These are phyloP conservation scores for Choreutis nemorana DNA, from an alignment of 2,888 invertebrate genomes.

Conservation along the genomic window DNA sequence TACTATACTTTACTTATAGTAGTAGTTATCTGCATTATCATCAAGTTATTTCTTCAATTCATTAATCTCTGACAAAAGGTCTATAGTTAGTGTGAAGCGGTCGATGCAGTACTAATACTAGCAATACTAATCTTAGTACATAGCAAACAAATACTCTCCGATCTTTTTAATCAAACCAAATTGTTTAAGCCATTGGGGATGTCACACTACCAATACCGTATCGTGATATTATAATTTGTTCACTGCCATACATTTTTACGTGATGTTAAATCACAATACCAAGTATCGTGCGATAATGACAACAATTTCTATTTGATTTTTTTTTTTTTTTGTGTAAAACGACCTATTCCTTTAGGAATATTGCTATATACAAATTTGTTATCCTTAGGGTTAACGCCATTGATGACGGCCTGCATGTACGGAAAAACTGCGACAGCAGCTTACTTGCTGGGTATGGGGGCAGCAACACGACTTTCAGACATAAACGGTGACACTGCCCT, in stretches of 20 bases:
- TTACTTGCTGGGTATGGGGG: slow-evolving; percentile 89
- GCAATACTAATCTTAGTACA: too few species aligned
- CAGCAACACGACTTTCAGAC: slow-evolving; percentile 84
- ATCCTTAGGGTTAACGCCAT: slow-evolving; percentile 75
- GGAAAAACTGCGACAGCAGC: slow-evolving; percentile 91
- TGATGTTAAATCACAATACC: neutral
- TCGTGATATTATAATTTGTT: too few species aligned
- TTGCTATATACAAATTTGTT: neutral
- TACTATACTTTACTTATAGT: too few species aligned
- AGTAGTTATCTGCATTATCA: too few species aligned
- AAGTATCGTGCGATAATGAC: neutral
- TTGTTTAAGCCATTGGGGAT: too few species aligned
- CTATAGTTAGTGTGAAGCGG: too few species aligned
- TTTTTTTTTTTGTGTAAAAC: neutral
- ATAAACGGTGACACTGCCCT: slow-evolving; percentile 93
- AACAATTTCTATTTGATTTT: neutral
- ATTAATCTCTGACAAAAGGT: too few species aligned
- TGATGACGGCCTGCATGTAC: slow-evolving; percentile 94
- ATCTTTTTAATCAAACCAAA: too few species aligned
- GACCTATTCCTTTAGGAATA: neutral
- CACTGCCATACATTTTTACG: neutral
- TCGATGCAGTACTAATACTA: too few species aligned
- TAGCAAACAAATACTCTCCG: too few species aligned
- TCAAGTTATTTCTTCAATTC: too few species aligned
- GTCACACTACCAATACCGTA: too few species aligned